Conservation (phyloP, 2,888 invertebrate species). For the Lathronympha strigana region DNA sequence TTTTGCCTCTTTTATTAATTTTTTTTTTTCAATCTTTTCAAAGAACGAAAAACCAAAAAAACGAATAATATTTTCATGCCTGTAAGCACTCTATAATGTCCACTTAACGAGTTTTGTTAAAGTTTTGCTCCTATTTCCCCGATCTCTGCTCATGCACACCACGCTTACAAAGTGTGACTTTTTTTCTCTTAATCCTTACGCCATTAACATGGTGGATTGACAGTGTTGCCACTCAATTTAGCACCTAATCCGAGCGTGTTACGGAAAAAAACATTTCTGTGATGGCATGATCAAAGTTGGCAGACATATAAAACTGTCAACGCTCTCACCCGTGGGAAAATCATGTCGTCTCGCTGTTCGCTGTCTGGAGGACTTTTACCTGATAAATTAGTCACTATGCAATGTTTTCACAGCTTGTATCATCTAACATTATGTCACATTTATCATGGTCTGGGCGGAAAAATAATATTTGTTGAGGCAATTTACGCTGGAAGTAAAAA, state of each 20-base stretch:
- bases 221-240: conserved; percentile 15
- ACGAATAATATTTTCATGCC: no score
- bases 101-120: no score
- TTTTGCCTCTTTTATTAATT: no score
- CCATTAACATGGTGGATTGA: conserved; percentile 9
- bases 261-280: conserved; percentile 18
- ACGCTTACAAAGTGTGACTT: conserved; percentile 31
- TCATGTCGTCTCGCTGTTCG: conserved; percentile 35
- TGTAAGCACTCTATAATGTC: no score
- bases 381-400: conserved; percentile 58
- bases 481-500: conserved; percentile 1
- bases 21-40: no score
- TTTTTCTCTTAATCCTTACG: conserved; percentile 9
- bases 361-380: conserved; percentile 62
- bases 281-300: conserved; percentile 42
- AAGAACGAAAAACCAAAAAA: no score
- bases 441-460: conserved; percentile 43
- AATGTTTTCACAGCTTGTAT: conserved; percentile 53
- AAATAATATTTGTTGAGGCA: conserved; percentile 24
- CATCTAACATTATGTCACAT: conserved; percentile 48
- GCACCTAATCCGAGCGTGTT: conserved; percentile 22
- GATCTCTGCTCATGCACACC: conserved; percentile 26
- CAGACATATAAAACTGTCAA: conserved; percentile 46
- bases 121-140: no score
- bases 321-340: conserved; percentile 41